Evolutionary conservation across 2,797 vertebrate species (phyloP), one percentile per base, ranked within the genome.

Genomic region (Danio albolineatus): DNA sequence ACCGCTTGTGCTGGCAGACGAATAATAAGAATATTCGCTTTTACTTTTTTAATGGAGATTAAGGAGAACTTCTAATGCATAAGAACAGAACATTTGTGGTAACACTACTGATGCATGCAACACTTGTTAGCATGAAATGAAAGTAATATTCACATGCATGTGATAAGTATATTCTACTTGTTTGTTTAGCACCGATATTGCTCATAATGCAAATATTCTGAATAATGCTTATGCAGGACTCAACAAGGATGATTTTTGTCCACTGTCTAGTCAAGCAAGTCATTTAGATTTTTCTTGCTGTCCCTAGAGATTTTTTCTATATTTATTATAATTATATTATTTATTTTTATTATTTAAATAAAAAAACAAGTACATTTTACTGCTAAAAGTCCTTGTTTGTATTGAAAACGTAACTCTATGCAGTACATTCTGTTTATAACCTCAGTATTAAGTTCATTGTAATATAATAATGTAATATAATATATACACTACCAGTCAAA

Each of bases 181-280:
- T 74, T 28, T 0, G 1, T 12, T 62, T 38, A 79, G n/a, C 39
- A 21, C 36, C 46, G 62, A 48, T 78, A 21, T 61, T 67, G 36
- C 81, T 80, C 1, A 70, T 44, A 49, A 28, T 59, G 41, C 71
- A 73, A 41, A 71, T 70, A 14, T 53, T 13, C 65, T 49, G 21
- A 39, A 61, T 61, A 39, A n/a, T 74, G 64, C 67, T 69, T 80
- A 13, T 44, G 43, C 62, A 39, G 73, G 53, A 57, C 17, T 57
- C 53, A 56, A 72, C 70, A 72, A 57, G 57, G 43, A 44, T 3
- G n/a, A 21, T 39, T 72, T 44, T 16, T 44, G 17, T 21, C 39
- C 53, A 16, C 28, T 38, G 48, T 6, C 28, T 6, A 49, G 7
- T 36, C 7, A 48, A 67, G 7, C 8, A 7, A 12, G 13, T 36